Evolutionary conservation across 1,140 invertebrate genomes (phyloP), one percentile per base, ranked within the genome.

Genomic region (Drosophila virilis): DNA sequence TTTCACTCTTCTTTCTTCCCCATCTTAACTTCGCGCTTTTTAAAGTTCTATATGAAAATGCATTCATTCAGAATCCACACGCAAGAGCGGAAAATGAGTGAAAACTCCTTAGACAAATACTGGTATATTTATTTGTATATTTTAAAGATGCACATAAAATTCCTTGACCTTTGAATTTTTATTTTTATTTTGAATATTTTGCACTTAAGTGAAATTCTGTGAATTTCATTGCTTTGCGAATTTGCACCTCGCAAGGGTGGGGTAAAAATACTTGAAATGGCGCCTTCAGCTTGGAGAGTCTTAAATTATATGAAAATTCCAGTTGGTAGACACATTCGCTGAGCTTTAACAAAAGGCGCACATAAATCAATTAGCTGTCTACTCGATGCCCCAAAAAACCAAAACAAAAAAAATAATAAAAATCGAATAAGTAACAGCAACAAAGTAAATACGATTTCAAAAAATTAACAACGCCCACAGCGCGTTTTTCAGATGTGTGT

Each of bases 341-440:
- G 80, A 69, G 76, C 83, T 88, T 88, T 83, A 86, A 88, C 76
- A 88, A 88, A 81, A 86, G 74, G 68, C 59, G 86, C 75, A 78
- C 83, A 89, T 86, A 86, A 86, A 86, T 86, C 83, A 86, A 88
- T 86, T 86, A 79, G 84, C 83, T 88, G 83, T 86, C 82, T 48
- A 9, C 46, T 51, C 69, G 52, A 33, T 69, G 51, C 46, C 45
- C 64, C 46, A 61, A 62, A 77, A 69, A 43, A 33, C 13, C 54
- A 50, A 77, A 52, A 13, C 15, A n/a, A 62, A 40, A 48, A 42
- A 48, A 46, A 17, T 22, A 57, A 57, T 10, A 64, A 51, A 13
- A 52, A 35, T 8, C 13, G 43, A 42, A 43, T 42, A 67, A 77
- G 64, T 64, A 74, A 68, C 54, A 64, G 57, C 75, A 68, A 88